Base-by-base conservation (phyloP, 2,888 invertebrate species). In the Electrophaes corylata region DNA sequence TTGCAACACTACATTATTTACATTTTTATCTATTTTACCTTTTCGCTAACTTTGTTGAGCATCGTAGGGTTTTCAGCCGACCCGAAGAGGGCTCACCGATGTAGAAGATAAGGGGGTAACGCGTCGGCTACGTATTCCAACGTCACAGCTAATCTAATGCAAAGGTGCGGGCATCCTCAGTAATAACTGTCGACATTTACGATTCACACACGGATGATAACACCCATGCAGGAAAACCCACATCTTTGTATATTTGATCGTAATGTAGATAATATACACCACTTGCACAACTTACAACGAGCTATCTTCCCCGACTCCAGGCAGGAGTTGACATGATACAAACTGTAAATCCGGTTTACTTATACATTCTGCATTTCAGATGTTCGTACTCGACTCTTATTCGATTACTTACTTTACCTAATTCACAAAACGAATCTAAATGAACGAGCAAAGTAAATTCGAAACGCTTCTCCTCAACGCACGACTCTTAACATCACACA, bases 391-490 rank as follows among this genome's bases (percentile, higher is more conserved):
- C 79, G 83, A 89, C 87, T 87, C 87, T 82, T 70, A 77, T 81
- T 80, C 79, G 79, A 85, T 86, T 82, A 87, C 86, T 83, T 86
- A 89, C 88, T 43, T 43, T 37, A 37, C 37, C 82, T 80, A 75
- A 84, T 83, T 87, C 89, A 91, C 90, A 69, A 77, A 83, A 81
- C 84, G 76, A 79, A 75, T 81, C 73, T 75, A 72, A 76, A 78
- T 79, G 72, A 84, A 79, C 86, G 83, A 86, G 83, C 86, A 86
- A 88, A 87, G 91, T 91, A 91, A 91, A 91, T 91, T 91, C 91
- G 90, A 91, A 90, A 91, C 91, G 91, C 91, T 91, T 91, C 91
- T 91, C 91, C 88, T 89, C 91, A 91, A 91, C 88, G 91, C 91
- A 91, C 91, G 91, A 91, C 91, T 91, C 91, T 88, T 87, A 72